These are phyloP conservation scores for Gymnocephalus cernua DNA, from an alignment of 2,113 vertebrate genomes.

Conservation along the genomic window DNA sequence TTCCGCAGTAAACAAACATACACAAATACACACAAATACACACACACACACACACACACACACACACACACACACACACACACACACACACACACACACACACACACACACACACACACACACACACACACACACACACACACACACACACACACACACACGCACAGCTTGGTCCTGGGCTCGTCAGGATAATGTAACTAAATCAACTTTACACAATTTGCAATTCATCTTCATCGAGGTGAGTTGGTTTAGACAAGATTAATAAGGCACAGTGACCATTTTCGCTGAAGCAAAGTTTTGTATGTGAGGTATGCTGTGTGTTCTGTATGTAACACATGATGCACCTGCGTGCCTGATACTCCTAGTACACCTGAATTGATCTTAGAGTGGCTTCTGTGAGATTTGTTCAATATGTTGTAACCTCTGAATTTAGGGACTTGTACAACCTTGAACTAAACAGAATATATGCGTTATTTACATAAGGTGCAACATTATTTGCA, in stretches of 20 bases:
- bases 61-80: not conserved
- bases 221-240: not conserved
- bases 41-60: not conserved
- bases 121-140: not conserved
- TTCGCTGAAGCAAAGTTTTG: not conserved
- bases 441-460: conserved; percentile 14
- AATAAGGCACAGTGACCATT: not conserved
- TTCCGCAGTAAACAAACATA: not conserved
- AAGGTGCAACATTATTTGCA: not conserved
- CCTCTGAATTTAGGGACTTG: not conserved
- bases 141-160: not conserved
- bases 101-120: not conserved
- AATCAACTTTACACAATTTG: not conserved
- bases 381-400: not conserved
- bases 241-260: not conserved
- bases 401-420: not conserved
- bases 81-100: not conserved
- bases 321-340: not conserved
- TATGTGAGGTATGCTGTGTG: not conserved
- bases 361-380: not conserved
- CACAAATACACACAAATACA: not conserved
- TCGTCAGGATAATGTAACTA: not conserved
- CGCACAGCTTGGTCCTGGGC: not conserved
- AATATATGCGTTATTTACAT: not conserved
- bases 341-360: not conserved